A percentile compares a stretch with the other conserved stretches of the same genome.
These are phyloP conservation scores for Gouania willdenowi DNA, from an alignment of 2,797 vertebrate genomes.

Conservation along the genomic window DNA sequence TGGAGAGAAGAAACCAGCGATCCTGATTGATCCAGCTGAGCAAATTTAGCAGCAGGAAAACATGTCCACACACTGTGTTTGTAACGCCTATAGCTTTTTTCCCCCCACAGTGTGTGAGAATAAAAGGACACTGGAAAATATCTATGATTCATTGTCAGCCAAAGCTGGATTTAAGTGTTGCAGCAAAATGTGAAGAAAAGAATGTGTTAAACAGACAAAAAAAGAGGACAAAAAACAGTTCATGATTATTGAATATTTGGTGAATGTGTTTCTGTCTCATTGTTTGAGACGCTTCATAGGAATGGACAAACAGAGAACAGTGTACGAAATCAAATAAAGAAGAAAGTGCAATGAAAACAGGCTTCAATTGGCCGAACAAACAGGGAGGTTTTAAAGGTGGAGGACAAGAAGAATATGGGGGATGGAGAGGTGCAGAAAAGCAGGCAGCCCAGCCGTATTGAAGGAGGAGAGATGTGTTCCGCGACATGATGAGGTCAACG, in stretches of 20 bases:
- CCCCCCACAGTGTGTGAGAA: too few relatives aligned
- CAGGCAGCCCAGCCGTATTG: slow-evolving; percentile 1
- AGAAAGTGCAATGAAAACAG: background rate
- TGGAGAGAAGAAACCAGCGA: slow-evolving; percentile 1
- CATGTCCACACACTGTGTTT: background rate
- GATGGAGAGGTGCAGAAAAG: slow-evolving; percentile 8
- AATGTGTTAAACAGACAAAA: background rate
- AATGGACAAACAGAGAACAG: too few relatives aligned
- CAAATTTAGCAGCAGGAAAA: background rate
- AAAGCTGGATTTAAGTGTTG: too few relatives aligned
- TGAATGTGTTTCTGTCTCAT: background rate
- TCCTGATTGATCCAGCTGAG: slow-evolving; percentile 1
- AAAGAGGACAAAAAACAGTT: background rate
- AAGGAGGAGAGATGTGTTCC: slow-evolving; percentile 27
- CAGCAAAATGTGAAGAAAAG: too few relatives aligned
- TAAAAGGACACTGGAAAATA: too few relatives aligned
- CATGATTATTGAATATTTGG: background rate
- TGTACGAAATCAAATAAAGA: background rate
- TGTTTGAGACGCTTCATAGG: too few relatives aligned
- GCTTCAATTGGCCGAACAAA: background rate
- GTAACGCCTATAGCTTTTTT: background rate
- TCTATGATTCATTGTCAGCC: too few relatives aligned
- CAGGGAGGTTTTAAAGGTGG: background rate
- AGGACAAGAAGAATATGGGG: background rate
- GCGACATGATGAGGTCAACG: slow-evolving; percentile 42